Base-by-base conservation (phyloP, 2,113 vertebrate species). In the Sinocyclocheilus rhinocerous region DNA sequence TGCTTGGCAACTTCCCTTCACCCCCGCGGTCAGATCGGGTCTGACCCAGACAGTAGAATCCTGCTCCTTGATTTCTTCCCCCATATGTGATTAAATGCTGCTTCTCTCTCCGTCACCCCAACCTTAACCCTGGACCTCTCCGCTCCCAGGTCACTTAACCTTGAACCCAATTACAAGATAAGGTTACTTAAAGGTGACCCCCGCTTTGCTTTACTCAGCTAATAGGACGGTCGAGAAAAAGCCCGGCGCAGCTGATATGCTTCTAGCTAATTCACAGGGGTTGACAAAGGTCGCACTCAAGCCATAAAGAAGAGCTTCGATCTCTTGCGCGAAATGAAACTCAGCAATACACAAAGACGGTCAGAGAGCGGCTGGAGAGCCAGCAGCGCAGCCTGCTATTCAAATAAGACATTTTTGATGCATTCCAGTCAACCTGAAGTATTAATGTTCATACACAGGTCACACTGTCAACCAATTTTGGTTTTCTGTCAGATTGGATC, bases 121-220 rank as follows among this genome's bases (percentile, higher is more conserved):
- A 95, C 95, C 95, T 94, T 93, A 95, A 94, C 93, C 92, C 76
- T 87, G 63, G 90, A 92, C 92, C 95, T 57, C 84, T 45, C 45
- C 86, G 92, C 94, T 93, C 91, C 84, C 77, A 91, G 94, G 95
- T 95, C 95, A 93, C 92, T 95, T 96, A 93, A 95, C 95, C 94
- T 96, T 96, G 94, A 96, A 95, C 95, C 93, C 95, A 96, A 96
- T 96, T 95, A 96, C 95, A 95, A 94, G 95, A 95, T 93, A 94
- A 95, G 95, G 93, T 95, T 94, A 95, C 93, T 94, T 95, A 93
- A 94, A 93, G 89, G 90, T 93, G 93, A 93, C 93, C 94, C 85
- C 61, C 83, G 22, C 89, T 18, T 77, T 72, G 92, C 89, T 92
- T 92, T 89, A 92, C 92, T 93, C 92, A 89, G 90, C 93, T 95